phyloP scores from a whole-genome alignment of 2,113 vertebrate genomes.

The Atrichornis clamosus region DNA sequence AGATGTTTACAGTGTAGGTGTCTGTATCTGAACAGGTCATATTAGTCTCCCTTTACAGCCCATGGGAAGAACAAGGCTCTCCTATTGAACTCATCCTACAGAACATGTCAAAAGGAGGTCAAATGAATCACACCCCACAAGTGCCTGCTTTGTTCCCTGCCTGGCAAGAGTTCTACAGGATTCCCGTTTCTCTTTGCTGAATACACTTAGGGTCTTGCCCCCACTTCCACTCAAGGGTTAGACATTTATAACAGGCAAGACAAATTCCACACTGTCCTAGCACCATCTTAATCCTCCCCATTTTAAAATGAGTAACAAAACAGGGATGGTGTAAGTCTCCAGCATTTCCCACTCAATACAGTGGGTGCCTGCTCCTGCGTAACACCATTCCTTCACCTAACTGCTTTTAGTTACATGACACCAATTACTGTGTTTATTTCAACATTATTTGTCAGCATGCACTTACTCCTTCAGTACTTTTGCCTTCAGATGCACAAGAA shows the following conservation, averaged over 20 bases:
- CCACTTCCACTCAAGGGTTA: not conserved
- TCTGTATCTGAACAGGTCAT: conserved; percentile 39
- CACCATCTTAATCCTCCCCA: not conserved
- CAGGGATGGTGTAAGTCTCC: not conserved
- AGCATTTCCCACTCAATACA: not conserved
- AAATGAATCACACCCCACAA: not conserved
- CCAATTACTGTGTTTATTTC: not conserved
- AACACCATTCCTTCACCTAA: not conserved
- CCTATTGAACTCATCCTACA: not conserved
- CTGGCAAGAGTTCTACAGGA: not conserved
- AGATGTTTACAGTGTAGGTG: conserved; percentile 29
- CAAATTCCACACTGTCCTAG: not conserved
- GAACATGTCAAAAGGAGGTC: conserved; percentile 22
- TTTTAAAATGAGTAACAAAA: not conserved
- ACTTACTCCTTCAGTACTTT: not conserved
- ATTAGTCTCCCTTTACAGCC: not conserved
- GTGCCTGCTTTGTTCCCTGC: not conserved
- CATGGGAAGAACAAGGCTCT: not conserved
- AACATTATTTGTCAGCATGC: not conserved
- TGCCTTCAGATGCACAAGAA: not conserved
- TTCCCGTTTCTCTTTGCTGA: not conserved
- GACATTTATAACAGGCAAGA: not conserved
- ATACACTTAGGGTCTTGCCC: not conserved
- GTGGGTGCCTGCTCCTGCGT: not conserved
- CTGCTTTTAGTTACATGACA: not conserved